Conservation (phyloP, 2,797 vertebrate species). For the Melanotaenia nigrans region DNA sequence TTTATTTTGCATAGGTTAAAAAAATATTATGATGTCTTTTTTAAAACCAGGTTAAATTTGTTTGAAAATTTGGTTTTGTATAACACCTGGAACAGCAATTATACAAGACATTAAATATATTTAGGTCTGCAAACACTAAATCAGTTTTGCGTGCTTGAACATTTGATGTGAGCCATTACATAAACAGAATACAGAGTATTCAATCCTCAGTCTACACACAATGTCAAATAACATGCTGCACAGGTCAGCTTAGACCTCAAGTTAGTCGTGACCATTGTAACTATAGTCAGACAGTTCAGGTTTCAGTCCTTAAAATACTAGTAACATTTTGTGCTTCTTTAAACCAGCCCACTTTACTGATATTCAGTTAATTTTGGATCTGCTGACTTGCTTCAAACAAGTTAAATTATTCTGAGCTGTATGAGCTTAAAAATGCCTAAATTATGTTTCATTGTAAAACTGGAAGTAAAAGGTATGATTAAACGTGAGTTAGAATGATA, state of each 20-base stretch:
- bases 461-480: too few relatives aligned
- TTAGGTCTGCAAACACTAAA: too few relatives aligned
- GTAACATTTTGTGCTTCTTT: background rate
- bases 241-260: background rate
- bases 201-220: background rate
- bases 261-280: background rate
- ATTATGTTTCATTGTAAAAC: too few relatives aligned
- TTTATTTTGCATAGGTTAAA: background rate
- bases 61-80: too few relatives aligned
- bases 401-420: too few relatives aligned
- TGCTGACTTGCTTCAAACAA: background rate
- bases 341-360: background rate
- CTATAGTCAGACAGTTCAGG: background rate
- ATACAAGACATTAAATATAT: too few relatives aligned
- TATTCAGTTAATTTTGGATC: background rate
- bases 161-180: too few relatives aligned
- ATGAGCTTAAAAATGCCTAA: too few relatives aligned
- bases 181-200: background rate
- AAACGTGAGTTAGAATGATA: too few relatives aligned
- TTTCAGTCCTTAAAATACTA: background rate
- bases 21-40: background rate
- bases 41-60: background rate
- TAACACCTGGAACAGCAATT: too few relatives aligned
- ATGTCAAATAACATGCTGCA: background rate
- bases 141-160: too few relatives aligned